Conservation (phyloP, 2,888 invertebrate genomes). For the Charanyca ferruginea region DNA sequence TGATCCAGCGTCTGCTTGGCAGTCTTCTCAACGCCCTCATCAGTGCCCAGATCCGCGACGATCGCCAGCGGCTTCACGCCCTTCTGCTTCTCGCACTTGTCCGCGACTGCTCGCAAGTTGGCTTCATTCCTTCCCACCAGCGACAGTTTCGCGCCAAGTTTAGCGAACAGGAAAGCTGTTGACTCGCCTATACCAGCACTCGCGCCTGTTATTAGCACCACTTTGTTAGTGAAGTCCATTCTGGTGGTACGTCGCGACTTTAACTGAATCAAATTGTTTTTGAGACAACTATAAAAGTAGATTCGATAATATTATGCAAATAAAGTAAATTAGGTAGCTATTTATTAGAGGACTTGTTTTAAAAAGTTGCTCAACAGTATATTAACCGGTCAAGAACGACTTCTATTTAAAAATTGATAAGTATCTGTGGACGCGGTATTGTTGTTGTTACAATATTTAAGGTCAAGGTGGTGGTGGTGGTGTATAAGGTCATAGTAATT, state of each 20-base stretch:
- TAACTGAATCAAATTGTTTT: conserved; percentile 10
- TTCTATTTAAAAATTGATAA: not conserved
- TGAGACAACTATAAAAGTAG: conserved; percentile 8
- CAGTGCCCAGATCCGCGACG: conserved; percentile 72
- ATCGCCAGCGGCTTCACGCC: conserved; percentile 66
- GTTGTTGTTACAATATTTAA: too few relatives aligned
- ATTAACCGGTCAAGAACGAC: not conserved
- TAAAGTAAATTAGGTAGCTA: not conserved
- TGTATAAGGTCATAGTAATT: too few relatives aligned
- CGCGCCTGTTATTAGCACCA: conserved; percentile 73
- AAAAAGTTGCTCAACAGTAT: not conserved
- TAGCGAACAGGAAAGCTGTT: conserved; percentile 69
- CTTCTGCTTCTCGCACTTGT: conserved; percentile 60
- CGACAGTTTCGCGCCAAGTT: conserved; percentile 68
- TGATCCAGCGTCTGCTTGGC: conserved; percentile 69
- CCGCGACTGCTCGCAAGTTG: conserved; percentile 66
- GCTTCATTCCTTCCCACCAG: conserved; percentile 70
- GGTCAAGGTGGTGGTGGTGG: too few relatives aligned
- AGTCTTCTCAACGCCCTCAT: conserved; percentile 71
- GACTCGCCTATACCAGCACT: conserved; percentile 73
- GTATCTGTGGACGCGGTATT: too few relatives aligned
- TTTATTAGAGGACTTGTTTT: conserved; percentile 9
- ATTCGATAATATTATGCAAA: conserved; percentile 7
- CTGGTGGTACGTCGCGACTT: not conserved
- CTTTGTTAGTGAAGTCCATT: conserved; percentile 63